Evolutionary conservation across 2,113 vertebrate genomes (phyloP), one percentile per base, ranked within the genome.

Genomic region (Phocoena sinus): DNA sequence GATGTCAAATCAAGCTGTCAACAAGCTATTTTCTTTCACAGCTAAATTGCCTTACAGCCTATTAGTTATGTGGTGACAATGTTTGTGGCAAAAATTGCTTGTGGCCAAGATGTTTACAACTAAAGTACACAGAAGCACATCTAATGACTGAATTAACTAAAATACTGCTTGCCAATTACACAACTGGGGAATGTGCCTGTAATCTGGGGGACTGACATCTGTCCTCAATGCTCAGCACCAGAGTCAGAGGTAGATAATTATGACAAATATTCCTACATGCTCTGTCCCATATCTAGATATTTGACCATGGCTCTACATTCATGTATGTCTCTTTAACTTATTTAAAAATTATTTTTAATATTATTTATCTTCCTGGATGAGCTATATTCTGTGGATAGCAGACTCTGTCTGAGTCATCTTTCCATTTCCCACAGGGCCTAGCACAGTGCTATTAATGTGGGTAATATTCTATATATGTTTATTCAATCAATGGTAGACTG

Each of bases 241-340:
- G 47, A 47, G 3, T 20, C 31, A 62, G 15, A 90, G 21, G 3
- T 44, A 2, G 25, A 26, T 41, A 10, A 36, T 1, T 36, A 2
- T 11, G 26, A 31, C 14, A 11, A 1, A 4, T 1, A 11, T 4
- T 81, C 11, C 25, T 67, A 9, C 28, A 38, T 33, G 5, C 2
- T 31, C 4, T 63, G 5, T 25, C 7, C 2, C 0, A 0, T 12
- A 67, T 44, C 15, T 94, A 15, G 21, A 31, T 62, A 21, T 60
- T 60, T 81, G 10, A 73, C 47, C 68, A 74, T 50, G 67, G 15
- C 17, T 88, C 0, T 62, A n/a, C 20, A 1, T 82, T 13, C 2
- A 71, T 41, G 8, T 71, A 13, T 44, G 47, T 2, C 60, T 76
- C 91, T 38, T 65, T 8, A 80, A 89, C n/a, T 91, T 62, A 14